Evolutionary conservation across 2,797 vertebrate species (phyloP), one percentile per base, ranked within the genome.

Genomic region (Salarias fasciatus): DNA sequence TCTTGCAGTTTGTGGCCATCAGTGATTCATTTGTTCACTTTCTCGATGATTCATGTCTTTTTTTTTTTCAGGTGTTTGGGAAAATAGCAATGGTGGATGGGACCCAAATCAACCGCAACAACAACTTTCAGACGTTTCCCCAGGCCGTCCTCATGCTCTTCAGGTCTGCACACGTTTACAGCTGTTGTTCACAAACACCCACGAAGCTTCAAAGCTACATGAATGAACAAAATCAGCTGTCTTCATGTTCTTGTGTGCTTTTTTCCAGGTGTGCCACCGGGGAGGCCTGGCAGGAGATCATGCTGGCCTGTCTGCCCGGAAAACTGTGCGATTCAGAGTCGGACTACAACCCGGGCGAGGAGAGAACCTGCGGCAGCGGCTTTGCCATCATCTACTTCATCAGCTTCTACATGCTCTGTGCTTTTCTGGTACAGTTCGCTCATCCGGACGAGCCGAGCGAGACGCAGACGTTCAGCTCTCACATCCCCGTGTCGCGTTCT

Each of bases 361-460:
- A 99, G 79, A 92, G 91, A 75, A 95, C 94, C 0, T 99, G 98
- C 4, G 98, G 98, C 45, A 99, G 94, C 80, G 93, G 94, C 87
- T 98, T 99, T 41, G 95, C 98, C 69, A 96, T 99, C 2, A 92
- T 99, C 79, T 99, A 98, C 87, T 99, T 99, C 85, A 99, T 99
- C 92, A 99, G 94, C 73, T 99, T 99, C 91, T 99, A 99, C 83
- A 99, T 99, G 98, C 95, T 99, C 42, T 99, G 98, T 63, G 97
- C 97, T 0, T 99, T 99, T 82, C 92, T 99, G 97, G 98, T 99
- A 91, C 69, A 43, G 30, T 11, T 58, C 41, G 24, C 11, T 8
- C 7, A 5, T 8, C 0, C 36, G 36, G 10, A 43, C 12, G 11
- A 38, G 18, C 18, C 24, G 18, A 24, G 18, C 24, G 18, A 24